Evolutionary conservation across 2,113 vertebrate genomes (phyloP).

Genomic region (Myiozetetes cayanensis): DNA sequence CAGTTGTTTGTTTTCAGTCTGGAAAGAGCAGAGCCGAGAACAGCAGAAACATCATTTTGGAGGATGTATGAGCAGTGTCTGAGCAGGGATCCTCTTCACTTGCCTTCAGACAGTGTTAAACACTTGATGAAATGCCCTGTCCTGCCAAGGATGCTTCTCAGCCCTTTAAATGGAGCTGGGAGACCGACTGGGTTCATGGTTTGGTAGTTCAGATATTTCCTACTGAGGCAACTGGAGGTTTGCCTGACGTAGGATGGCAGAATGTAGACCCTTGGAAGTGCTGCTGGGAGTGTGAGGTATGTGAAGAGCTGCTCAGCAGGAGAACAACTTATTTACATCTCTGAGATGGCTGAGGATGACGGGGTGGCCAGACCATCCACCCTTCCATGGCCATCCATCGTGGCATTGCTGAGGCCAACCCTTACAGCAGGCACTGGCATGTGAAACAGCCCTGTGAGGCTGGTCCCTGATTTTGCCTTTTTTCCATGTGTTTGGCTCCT

Average conservation of each 20-base stretch:
- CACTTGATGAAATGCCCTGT: background rate
- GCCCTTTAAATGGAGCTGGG: constrained; percentile 46
- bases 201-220: background rate
- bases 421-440: background rate
- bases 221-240: background rate
- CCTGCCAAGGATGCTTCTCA: constrained; percentile 21
- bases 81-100: background rate
- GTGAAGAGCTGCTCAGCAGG: background rate
- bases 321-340: background rate
- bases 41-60: background rate
- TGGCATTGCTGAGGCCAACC: background rate
- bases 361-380: background rate
- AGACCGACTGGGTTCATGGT: background rate
- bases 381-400: background rate
- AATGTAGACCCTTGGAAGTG: background rate
- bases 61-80: background rate
- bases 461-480: background rate
- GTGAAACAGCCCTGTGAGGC: background rate
- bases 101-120: background rate
- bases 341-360: background rate
- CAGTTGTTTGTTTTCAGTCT: background rate
- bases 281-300: background rate
- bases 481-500: background rate
- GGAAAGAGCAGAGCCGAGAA: background rate
- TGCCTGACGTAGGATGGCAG: background rate